Percentiles rank a stretch among this genome's conserved stretches.
These are phyloP conservation scores for Neocrepidodera transversa DNA, from an alignment of 2,888 invertebrate genomes.

Conservation along the genomic window DNA sequence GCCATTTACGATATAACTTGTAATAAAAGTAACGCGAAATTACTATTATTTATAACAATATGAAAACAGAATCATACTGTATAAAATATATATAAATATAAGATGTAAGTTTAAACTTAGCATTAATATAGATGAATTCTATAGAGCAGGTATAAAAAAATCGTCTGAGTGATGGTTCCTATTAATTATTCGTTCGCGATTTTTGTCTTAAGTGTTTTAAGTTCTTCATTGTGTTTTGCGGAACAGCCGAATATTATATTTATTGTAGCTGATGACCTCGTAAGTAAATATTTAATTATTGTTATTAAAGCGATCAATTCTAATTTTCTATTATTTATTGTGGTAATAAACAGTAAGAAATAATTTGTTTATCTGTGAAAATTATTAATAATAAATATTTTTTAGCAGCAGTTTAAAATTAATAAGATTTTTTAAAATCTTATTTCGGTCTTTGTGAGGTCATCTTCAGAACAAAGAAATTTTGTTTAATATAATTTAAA, in stretches of 20 bases:
- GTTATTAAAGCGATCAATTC: background rate
- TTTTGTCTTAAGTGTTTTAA: slow-evolving; percentile 3
- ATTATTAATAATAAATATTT: no score
- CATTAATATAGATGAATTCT: slow-evolving; percentile 14
- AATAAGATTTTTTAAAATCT: no score
- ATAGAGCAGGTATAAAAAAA: slow-evolving; percentile 8
- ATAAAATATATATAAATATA: slow-evolving; percentile 20
- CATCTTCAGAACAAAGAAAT: no score
- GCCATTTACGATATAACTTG: no score
- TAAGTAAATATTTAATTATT: slow-evolving; percentile 36
- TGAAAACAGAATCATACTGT: slow-evolving; percentile 10
- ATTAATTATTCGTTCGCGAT: background rate
- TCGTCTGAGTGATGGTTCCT: slow-evolving; percentile 16
- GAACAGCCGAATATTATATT: slow-evolving; percentile 50
- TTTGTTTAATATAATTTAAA: no score
- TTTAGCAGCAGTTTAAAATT: no score
- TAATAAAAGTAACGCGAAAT: no score
- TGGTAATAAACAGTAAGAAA: no score
- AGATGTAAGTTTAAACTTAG: slow-evolving; percentile 3
- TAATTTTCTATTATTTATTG: no score
- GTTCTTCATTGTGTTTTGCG: slow-evolving; percentile 30
- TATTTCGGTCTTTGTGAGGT: no score
- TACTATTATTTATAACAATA: no score
- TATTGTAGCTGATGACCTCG: slow-evolving; percentile 51
- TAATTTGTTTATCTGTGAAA: no score